Conservation (phyloP, 2,888 invertebrate species). For the Linnaemya tessellans region DNA sequence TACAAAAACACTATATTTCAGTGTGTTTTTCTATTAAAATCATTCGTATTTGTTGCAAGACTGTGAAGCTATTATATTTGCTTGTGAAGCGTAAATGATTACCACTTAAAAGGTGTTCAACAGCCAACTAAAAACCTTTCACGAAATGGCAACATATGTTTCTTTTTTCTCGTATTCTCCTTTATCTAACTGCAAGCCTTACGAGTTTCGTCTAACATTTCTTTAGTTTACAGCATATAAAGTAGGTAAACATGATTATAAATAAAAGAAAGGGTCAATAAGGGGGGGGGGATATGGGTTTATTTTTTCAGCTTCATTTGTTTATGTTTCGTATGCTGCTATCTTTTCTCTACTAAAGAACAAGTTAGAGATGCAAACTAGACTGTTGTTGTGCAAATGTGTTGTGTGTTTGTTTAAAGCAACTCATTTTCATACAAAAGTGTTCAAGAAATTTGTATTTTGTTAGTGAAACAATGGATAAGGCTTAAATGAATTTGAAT, state of each 20-base stretch:
- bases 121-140: slow-evolving; percentile 83
- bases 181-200: slow-evolving; percentile 27
- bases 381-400: neutral
- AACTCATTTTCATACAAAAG: slow-evolving; percentile 57
- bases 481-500: slow-evolving; percentile 1
- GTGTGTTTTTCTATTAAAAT: neutral
- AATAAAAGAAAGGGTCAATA: neutral
- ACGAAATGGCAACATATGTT: slow-evolving; percentile 78
- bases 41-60: neutral
- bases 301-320: slow-evolving; percentile 51
- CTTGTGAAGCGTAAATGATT: slow-evolving; percentile 83
- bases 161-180: slow-evolving; percentile 15
- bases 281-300: slow-evolving; percentile 22
- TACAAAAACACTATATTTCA: neutral
- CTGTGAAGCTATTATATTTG: slow-evolving; percentile 2
- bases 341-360: slow-evolving; percentile 16
- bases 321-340: slow-evolving; percentile 46
- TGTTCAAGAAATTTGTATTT: slow-evolving; percentile 49
- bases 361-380: slow-evolving; percentile 12
- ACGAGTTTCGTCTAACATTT: neutral
- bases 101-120: slow-evolving; percentile 83
- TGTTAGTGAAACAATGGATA: slow-evolving; percentile 12
- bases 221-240: neutral
- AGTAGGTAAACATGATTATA: slow-evolving; percentile 4
- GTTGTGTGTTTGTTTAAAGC: slow-evolving; percentile 4